Conservation (phyloP, 2,888 invertebrate genomes). For the Plutella xylostella region DNA sequence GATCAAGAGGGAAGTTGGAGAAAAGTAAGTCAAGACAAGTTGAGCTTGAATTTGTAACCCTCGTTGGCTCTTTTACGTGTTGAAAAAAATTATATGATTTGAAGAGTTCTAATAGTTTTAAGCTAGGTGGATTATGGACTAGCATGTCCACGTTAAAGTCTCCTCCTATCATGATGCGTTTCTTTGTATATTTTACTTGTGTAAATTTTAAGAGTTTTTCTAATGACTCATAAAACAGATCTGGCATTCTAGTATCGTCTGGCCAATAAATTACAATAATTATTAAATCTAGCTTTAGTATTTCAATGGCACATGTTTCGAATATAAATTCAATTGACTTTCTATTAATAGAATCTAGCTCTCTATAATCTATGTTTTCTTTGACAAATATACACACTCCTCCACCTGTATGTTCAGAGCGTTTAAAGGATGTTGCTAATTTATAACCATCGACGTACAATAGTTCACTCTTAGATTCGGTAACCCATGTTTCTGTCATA, state of each 20-base stretch:
- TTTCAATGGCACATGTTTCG: slow-evolving; percentile 16
- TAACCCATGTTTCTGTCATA: background rate
- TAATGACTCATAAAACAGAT: slow-evolving; percentile 13
- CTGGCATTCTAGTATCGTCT: slow-evolving; percentile 13
- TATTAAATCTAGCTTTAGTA: slow-evolving; percentile 11
- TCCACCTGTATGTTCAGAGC: slow-evolving; percentile 12
- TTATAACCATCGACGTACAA: background rate
- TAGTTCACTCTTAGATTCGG: background rate
- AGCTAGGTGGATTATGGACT: slow-evolving; percentile 14
- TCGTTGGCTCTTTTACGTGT: background rate
- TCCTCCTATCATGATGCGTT: slow-evolving; percentile 16
- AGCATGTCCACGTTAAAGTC: slow-evolving; percentile 16
- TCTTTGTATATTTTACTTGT: slow-evolving; percentile 11
- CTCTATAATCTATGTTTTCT: slow-evolving; percentile 10
- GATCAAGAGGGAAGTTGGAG: background rate
- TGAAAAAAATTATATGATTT: background rate
- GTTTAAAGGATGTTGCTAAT: background rate
- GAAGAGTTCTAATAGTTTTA: background rate
- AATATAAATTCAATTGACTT: slow-evolving; percentile 16
- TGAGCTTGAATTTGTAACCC: background rate
- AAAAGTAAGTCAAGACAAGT: background rate
- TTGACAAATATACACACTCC: slow-evolving; percentile 15
- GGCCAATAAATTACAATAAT: slow-evolving; percentile 18
- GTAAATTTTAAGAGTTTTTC: slow-evolving; percentile 9
- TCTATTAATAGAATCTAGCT: slow-evolving; percentile 11